Evolutionary conservation across 2,888 invertebrate genomes (phyloP).

Genomic region (Carabus problematicus): DNA sequence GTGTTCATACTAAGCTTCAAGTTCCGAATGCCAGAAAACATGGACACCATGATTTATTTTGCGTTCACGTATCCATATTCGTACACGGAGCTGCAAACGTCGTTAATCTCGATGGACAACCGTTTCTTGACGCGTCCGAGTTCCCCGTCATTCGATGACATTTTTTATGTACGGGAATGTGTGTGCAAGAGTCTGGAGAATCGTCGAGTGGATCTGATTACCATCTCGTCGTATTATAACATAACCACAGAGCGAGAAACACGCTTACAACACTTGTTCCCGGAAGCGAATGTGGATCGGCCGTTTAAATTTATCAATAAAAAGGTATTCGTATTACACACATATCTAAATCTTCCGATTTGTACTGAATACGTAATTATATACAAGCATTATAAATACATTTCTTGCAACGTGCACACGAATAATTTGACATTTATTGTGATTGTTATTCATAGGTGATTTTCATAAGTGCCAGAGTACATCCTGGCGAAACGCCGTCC

Average conservation of each 20-base stretch:
- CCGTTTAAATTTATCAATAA: conserved; percentile 79
- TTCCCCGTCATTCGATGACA: conserved; percentile 66
- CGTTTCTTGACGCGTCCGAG: conserved; percentile 62
- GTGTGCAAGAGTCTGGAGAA: conserved; percentile 80
- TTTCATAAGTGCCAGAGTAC: conserved; percentile 87
- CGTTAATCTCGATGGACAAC: conserved; percentile 72
- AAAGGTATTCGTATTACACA: conserved; percentile 64
- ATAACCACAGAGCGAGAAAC: conserved; percentile 76
- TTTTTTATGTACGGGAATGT: conserved; percentile 86
- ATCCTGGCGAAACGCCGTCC: conserved; percentile 92
- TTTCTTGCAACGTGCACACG: conserved; percentile 7
- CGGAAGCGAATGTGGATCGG: conserved; percentile 69
- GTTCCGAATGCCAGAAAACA: conserved; percentile 73
- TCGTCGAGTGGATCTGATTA: conserved; percentile 80
- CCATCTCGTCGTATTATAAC: conserved; percentile 82
- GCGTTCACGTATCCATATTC: conserved; percentile 93
- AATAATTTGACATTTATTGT: conserved; percentile 46
- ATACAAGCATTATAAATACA: no score
- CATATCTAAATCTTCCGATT: no score
- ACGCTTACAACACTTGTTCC: conserved; percentile 75
- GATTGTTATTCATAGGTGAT: no score
- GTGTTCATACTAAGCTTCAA: conserved; percentile 79
- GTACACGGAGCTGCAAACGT: conserved; percentile 80
- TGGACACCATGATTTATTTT: conserved; percentile 79
- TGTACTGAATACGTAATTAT: no score